Percentiles rank a stretch among this genome's conserved stretches.
phyloP scores from a whole-genome alignment of 2,888 invertebrate genomes.

The Hypercompe scribonia region DNA sequence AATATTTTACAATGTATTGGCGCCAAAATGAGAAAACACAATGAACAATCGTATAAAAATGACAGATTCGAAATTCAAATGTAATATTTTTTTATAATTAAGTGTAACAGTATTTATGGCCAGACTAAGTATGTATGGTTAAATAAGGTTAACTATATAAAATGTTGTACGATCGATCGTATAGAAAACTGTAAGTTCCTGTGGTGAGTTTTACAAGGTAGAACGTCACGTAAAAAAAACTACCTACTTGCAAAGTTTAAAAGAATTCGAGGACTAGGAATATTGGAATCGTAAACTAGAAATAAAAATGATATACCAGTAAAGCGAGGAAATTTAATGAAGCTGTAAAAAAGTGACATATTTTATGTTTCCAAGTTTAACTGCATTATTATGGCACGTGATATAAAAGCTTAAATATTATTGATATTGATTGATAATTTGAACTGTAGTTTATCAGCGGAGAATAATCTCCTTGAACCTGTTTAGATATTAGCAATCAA shows the following conservation, averaged over 20 bases:
- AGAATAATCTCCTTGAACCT: conserved; percentile 9
- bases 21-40: too few species aligned
- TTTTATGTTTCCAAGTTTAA: not conserved
- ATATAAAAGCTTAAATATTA: not conserved
- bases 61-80: too few species aligned
- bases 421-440: conserved; percentile 3
- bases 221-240: not conserved
- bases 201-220: not conserved
- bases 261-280: not conserved
- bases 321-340: conserved; percentile 47
- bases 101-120: too few species aligned
- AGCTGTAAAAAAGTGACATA: conserved; percentile 37
- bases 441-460: not conserved
- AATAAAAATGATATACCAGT: conserved; percentile 11
- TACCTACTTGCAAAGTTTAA: not conserved
- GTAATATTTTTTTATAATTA: too few species aligned
- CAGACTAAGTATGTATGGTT: too few species aligned
- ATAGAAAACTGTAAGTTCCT: not conserved
- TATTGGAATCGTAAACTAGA: not conserved
- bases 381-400: conserved; percentile 2
- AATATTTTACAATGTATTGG: too few species aligned
- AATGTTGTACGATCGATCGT: too few species aligned
- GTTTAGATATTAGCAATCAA: conserved; percentile 9
- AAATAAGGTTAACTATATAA: too few species aligned
- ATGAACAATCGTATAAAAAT: too few species aligned